Base-by-base conservation (phyloP, 1,140 invertebrate species). In the Trichonephila inaurata region DNA sequence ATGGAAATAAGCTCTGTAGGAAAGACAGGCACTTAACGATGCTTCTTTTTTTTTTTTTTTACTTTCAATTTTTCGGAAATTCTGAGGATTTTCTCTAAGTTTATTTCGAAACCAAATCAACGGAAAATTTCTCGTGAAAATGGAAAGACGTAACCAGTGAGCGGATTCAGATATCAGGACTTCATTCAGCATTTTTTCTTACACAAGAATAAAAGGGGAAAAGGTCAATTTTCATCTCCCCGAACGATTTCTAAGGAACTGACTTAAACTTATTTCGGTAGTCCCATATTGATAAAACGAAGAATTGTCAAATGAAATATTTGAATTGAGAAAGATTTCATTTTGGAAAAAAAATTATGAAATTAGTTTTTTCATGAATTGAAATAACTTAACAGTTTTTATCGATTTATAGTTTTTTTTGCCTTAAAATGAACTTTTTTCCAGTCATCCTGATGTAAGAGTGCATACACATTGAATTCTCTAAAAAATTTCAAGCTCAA, bases 91-190 rank as follows among this genome's bases (percentile, higher is more conserved):
- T 82, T 33, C 44, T 51, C 24, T 51, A 82, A 82, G 77, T 19
- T 44, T 82, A 82, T 82, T 69, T 82, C 77, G 18, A 28, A 82
- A 82, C 40, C 77, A 28, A 33, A 82, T 44, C 28, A 69, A 69
- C 66, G 66, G 66, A 69, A 69, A 28, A 69, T 69, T 69, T 69
- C 24, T 69, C 66, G 21, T 69, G 66, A 69, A 69, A 69, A 69
- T 28, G 66, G 66, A 69, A 69, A 69, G 24, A 69, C 12, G 66
- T 21, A 69, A 69, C n/a, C 66, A 69, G 12, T 69, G 24, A 69
- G 24, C 66, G 66, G 66, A 69, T 69, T 69, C 66, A 24, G 66
- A 69, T 69, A 69, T 69, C 66, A 69, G 66, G 8, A 24, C 24
- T 69, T 69, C 24, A 24, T 69, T 69, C 12, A 5, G 66, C 10